phyloP scores from a whole-genome alignment of 2,888 invertebrate genomes.

The Drosophila prolongata region DNA sequence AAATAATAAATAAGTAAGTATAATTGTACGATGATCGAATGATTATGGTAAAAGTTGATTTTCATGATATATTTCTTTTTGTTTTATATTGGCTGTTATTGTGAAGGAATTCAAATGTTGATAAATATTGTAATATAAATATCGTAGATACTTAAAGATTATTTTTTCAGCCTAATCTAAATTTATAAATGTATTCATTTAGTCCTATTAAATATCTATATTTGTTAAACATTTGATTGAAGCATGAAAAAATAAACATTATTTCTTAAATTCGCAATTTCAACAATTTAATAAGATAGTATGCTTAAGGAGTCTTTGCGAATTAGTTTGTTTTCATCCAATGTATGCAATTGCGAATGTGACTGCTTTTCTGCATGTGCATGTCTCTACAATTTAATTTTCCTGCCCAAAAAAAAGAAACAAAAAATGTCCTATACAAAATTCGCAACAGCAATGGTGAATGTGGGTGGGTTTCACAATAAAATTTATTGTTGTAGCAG shows the following conservation, averaged over 20 bases:
- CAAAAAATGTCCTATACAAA: slow-evolving; percentile 51
- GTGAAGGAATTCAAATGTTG: no score
- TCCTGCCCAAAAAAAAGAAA: slow-evolving; percentile 28
- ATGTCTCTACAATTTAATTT: slow-evolving; percentile 71
- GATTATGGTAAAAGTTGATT: no score
- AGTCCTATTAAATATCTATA: no score
- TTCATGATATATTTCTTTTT: no score
- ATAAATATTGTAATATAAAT: no score
- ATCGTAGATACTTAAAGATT: no score
- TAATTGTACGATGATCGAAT: no score
- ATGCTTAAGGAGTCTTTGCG: neutral
- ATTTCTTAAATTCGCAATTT: neutral
- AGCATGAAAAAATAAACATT: neutral
- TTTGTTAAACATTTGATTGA: no score
- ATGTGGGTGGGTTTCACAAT: slow-evolving; percentile 66
- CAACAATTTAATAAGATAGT: slow-evolving; percentile 1
- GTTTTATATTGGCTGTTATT: no score
- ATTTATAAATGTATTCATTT: no score
- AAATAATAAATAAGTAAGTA: no score
- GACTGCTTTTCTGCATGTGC: slow-evolving; percentile 25
- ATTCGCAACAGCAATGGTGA: slow-evolving; percentile 48
- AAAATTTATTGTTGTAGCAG: slow-evolving; percentile 72
- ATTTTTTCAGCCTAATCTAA: no score
- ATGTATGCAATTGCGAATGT: slow-evolving; percentile 6
- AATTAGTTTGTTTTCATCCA: slow-evolving; percentile 5